Conservation (phyloP, 2,113 vertebrate genomes). For the Stegastes partitus region DNA sequence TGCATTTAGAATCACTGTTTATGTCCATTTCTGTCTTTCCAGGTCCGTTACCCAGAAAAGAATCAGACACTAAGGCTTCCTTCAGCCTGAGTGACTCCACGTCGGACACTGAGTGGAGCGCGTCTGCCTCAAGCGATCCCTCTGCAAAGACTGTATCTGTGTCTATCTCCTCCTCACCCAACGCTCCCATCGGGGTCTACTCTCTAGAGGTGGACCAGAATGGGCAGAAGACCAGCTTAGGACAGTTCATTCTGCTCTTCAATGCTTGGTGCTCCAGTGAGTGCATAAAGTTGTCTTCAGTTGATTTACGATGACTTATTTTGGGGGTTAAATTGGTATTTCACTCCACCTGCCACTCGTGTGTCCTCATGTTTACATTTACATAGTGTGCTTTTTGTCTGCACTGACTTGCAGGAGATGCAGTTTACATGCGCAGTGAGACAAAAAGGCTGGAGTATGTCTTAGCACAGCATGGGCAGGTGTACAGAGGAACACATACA, state of each 20-base stretch:
- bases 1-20: not conserved
- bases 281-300: conserved; percentile 17
- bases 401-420: conserved; percentile 83
- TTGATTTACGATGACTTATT: not conserved
- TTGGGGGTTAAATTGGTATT: not conserved
- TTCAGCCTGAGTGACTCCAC: conserved; percentile 77
- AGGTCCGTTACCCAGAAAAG: conserved; percentile 87
- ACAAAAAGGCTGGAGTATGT: conserved; percentile 86
- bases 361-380: not conserved
- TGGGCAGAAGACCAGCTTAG: conserved; percentile 79
- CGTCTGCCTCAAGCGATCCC: conserved; percentile 62
- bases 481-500: conserved; percentile 86
- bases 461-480: conserved; percentile 87
- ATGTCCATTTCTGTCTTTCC: conserved; percentile 12
- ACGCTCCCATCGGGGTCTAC: conserved; percentile 87
- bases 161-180: conserved; percentile 80
- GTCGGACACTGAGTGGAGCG: conserved; percentile 83
- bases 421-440: conserved; percentile 85
- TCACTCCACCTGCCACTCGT: not conserved
- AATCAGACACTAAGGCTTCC: conserved; percentile 81
- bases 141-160: conserved; percentile 73
- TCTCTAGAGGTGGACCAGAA: conserved; percentile 86
- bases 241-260: conserved; percentile 89
- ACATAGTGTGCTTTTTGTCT: not conserved
- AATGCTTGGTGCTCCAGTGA: conserved; percentile 92